These are phyloP conservation scores for Heteronetta atricapilla DNA, from an alignment of 2,113 vertebrate genomes.

Conservation along the genomic window DNA sequence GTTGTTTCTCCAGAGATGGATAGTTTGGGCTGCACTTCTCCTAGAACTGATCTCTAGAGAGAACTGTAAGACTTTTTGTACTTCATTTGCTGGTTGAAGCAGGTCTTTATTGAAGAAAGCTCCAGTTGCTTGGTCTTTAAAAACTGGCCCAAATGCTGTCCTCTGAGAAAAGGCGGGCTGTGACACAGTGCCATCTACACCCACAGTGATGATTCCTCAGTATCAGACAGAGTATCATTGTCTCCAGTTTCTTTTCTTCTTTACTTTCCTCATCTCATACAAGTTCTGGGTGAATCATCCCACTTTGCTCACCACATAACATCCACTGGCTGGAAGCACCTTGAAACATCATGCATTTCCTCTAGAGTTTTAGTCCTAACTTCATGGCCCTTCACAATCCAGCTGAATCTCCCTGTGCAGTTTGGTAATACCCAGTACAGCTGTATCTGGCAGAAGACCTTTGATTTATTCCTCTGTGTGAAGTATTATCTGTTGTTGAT, in stretches of 20 bases:
- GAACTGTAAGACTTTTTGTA: neutral
- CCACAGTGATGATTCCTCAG: neutral
- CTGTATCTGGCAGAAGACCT: neutral
- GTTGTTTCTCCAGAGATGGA: neutral
- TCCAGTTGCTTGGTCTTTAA: neutral
- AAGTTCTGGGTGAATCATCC: neutral
- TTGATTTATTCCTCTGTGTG: neutral
- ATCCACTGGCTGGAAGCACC: neutral
- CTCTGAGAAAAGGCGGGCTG: neutral
- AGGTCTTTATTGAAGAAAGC: neutral
- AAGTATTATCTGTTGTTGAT: neutral
- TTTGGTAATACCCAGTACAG: neutral
- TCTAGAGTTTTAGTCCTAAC: neutral
- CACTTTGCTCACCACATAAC: accelerated
- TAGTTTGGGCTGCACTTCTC: neutral
- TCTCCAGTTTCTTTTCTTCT: neutral
- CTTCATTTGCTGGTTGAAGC: neutral
- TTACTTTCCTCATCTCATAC: neutral
- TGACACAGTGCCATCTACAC: neutral
- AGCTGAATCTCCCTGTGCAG: neutral
- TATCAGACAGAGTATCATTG: neutral
- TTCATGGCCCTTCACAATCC: accelerated
- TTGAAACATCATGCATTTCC: neutral
- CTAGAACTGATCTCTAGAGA: neutral
- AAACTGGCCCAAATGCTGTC: neutral